phyloP scores from a whole-genome alignment of 1,140 invertebrate genomes.

The Lepidostoma basale region DNA sequence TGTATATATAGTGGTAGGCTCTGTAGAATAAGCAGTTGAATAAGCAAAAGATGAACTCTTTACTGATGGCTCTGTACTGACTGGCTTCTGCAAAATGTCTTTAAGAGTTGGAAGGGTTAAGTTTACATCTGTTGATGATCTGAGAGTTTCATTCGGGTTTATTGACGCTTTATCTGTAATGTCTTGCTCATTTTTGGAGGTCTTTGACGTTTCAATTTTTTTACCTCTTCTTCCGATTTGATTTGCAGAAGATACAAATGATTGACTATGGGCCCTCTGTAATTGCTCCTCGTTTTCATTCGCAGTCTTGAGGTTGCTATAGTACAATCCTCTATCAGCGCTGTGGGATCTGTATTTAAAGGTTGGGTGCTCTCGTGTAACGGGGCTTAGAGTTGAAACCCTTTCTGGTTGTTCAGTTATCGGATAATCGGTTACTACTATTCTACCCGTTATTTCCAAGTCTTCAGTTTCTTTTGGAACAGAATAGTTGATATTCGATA shows the following conservation, averaged over 20 bases:
- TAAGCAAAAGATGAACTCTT: constrained; percentile 3
- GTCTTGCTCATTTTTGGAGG: constrained; percentile 49
- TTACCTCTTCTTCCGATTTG: constrained; percentile 56
- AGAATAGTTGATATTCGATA: constrained; percentile 43
- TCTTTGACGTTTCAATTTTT: constrained; percentile 50
- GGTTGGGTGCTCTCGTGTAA: constrained; percentile 9
- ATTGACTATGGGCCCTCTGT: constrained; percentile 60
- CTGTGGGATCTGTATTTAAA: constrained; percentile 25
- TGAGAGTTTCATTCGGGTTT: constrained; percentile 25
- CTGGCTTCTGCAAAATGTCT: constrained; percentile 42
- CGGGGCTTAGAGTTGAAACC: constrained; percentile 50
- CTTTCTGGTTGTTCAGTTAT: constrained; percentile 48
- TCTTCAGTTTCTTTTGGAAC: constrained; percentile 43
- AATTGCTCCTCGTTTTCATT: constrained; percentile 60
- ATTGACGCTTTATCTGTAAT: constrained; percentile 52
- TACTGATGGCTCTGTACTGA: constrained; percentile 25
- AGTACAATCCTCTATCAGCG: constrained; percentile 46
- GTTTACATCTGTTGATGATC: constrained; percentile 35
- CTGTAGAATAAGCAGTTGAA: neutral
- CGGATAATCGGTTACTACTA: constrained; percentile 45
- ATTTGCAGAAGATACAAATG: constrained; percentile 53
- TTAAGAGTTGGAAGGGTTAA: constrained; percentile 42
- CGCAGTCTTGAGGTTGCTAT: constrained; percentile 30
- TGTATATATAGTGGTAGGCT: constrained; percentile 38
- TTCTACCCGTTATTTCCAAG: constrained; percentile 49